phyloP scores from a whole-genome alignment of 2,797 vertebrate genomes.

The Spea hammondii region DNA sequence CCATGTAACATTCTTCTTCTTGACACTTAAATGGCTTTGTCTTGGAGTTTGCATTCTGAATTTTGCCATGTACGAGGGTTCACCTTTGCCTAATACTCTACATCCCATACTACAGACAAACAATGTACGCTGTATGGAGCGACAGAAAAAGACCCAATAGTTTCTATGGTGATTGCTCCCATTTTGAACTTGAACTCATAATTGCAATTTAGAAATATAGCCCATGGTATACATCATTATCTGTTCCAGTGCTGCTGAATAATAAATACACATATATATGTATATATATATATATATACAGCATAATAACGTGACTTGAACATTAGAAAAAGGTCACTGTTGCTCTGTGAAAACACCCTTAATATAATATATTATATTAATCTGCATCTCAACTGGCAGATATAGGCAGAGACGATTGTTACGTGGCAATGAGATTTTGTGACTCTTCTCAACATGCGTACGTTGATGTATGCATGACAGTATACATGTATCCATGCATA shows the following conservation, averaged over 20 bases:
- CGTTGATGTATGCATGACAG: constrained; percentile 42
- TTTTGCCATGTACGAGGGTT: constrained; percentile 23
- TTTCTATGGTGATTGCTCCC: background rate
- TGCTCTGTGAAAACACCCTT: no score
- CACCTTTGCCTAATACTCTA: constrained; percentile 15
- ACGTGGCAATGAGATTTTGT: constrained; percentile 36
- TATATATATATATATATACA: no score
- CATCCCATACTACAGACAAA: background rate
- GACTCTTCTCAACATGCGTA: constrained; percentile 33
- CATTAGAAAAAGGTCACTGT: no score
- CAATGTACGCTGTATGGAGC: no score
- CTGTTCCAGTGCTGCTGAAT: no score
- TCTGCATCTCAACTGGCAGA: background rate
- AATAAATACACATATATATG: no score
- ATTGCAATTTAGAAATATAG: background rate
- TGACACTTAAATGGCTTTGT: constrained; percentile 9
- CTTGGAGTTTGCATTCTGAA: constrained; percentile 17
- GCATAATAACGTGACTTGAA: no score
- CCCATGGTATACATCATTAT: no score
- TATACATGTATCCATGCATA: constrained; percentile 48
- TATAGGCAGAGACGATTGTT: constrained; percentile 13
- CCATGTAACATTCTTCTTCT: constrained; percentile 29
- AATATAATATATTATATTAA: no score
- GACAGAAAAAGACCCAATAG: background rate
- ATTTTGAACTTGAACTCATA: background rate